Conservation (phyloP, 1,140 invertebrate genomes). For the Drosophila hydei region DNA sequence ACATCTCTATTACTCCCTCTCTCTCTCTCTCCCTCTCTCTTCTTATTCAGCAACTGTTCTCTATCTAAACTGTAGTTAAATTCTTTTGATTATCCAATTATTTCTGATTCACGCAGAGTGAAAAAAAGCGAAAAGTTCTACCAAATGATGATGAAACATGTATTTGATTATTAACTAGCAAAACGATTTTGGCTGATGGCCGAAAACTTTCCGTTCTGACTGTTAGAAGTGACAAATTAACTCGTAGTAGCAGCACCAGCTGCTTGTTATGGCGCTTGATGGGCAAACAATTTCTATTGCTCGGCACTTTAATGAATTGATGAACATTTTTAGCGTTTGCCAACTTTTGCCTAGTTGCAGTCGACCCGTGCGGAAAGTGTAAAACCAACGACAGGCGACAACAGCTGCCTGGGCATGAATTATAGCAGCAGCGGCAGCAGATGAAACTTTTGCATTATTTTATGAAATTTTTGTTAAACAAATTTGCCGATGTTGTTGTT, state of each 20-base stretch:
- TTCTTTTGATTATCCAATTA: background rate
- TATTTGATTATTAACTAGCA: constrained; percentile 11
- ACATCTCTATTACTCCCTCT: background rate
- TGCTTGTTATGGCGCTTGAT: constrained; percentile 45
- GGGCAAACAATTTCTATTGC: constrained; percentile 47
- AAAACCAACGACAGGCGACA: constrained; percentile 20
- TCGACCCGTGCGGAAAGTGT: background rate
- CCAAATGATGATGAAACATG: constrained; percentile 1
- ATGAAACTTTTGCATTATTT: constrained; percentile 55
- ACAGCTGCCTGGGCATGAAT: constrained; percentile 48
- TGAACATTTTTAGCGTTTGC: constrained; percentile 36
- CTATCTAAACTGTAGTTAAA: background rate
- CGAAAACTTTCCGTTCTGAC: constrained; percentile 21
- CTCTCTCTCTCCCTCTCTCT: background rate
- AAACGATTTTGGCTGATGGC: background rate
- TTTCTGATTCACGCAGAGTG: too few species aligned
- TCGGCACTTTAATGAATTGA: constrained; percentile 51
- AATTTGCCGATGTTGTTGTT: constrained; percentile 51
- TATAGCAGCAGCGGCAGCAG: constrained; percentile 24
- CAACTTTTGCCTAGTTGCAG: constrained; percentile 33
- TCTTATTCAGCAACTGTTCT: background rate
- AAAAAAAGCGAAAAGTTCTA: background rate
- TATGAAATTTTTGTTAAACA: constrained; percentile 59
- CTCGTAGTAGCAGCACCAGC: constrained; percentile 28
- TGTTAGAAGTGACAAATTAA: constrained; percentile 41